Evolutionary conservation across 1,140 invertebrate genomes (phyloP), one percentile per base, ranked within the genome.

Genomic region (Antheraea pernyi): DNA sequence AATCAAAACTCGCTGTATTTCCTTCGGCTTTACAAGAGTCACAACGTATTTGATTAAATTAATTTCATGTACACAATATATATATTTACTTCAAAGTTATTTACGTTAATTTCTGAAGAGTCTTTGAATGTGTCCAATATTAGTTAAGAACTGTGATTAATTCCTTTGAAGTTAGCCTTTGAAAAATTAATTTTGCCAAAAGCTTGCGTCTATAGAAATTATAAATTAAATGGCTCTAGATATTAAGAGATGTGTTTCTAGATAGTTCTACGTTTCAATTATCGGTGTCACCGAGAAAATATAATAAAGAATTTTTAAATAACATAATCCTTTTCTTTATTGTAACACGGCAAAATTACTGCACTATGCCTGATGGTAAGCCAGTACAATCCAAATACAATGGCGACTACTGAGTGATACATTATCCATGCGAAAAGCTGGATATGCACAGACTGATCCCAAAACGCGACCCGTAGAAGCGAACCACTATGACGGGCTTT

Each of bases 91-190:
- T 53, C 5, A 53, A 53, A 53, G 13, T 16, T 53, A 53, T 53
- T 53, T 53, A 53, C 11, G 13, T n/a, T 53, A 53, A 53, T 53
- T n/a, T 53, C 11, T 2, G 7, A 53, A 53, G 46, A 13, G 4
- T 53, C 46, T 53, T 53, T 53, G 46, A 53, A 53, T 53, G 46
- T 53, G 6, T 53, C 46, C 16, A 0, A 53, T 13, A 2, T 53
- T 53, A 53, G 39, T 42, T 53, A 53, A 53, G 46, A 53, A n/a
- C 46, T 53, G 11, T 53, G 13, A 53, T 53, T 53, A 53, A 53
- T 53, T 53, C 13, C 46, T 53, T 53, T 16, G 16, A 16, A 53
- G 46, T 53, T 0, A 10, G 16, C 16, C 5, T 53, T 53, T 53
- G 16, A 42, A 53, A 53, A 16, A 53, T 53, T 53, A 7, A 53